Percentiles rank a stretch among this genome's conserved stretches.
Conservation (phyloP, 2,888 invertebrate genomes). For the Nezara viridula region DNA sequence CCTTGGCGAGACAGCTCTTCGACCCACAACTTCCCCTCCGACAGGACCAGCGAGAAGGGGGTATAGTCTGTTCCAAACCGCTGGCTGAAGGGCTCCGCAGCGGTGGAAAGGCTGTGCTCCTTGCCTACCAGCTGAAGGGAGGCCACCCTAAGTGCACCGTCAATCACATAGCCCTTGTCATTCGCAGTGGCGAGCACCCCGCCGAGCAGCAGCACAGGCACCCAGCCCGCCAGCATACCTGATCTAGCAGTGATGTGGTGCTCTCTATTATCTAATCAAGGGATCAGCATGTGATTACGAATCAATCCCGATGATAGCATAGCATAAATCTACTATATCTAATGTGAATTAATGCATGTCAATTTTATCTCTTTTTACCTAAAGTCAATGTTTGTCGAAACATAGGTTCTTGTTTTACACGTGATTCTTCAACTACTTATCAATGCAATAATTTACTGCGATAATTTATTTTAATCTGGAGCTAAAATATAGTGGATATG, state of each 20-base stretch:
- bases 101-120: background rate
- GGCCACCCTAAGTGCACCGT: background rate
- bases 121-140: background rate
- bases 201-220: background rate
- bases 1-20: background rate
- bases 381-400: background rate
- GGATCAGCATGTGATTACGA: constrained; percentile 3
- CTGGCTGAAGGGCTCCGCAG: background rate
- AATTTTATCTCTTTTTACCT: background rate
- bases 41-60: background rate
- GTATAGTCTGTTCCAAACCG: background rate
- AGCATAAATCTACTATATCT: background rate
- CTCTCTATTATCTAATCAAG: background rate
- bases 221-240: background rate
- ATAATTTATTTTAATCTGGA: too few relatives aligned
- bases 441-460: too few relatives aligned
- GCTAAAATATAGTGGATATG: too few relatives aligned
- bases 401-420: too few relatives aligned
- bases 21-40: background rate
- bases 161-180: background rate
- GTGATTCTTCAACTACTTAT: too few relatives aligned
- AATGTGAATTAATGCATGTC: background rate
- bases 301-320: background rate
- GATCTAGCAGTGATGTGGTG: background rate
- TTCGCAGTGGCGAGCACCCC: background rate